These are phyloP conservation scores for Sepiola atlantica DNA, from an alignment of 2,888 invertebrate genomes.

Conservation along the genomic window DNA sequence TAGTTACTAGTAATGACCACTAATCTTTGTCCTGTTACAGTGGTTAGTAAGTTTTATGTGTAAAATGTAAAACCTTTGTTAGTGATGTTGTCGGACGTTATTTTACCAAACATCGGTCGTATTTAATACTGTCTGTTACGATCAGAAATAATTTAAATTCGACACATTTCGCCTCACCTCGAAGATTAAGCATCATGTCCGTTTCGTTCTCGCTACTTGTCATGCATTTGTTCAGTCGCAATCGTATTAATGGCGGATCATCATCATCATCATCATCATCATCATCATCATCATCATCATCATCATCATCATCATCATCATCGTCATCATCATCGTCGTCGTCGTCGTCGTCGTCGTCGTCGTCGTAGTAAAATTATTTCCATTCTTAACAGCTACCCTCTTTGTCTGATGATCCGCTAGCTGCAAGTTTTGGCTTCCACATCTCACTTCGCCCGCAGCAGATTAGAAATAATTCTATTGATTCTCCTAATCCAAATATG, in stretches of 20 bases:
- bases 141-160: neutral
- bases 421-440: neutral
- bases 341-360: neutral
- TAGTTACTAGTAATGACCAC: no score
- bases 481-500: neutral
- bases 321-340: neutral
- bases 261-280: no score
- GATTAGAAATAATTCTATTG: neutral
- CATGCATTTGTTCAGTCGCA: no score
- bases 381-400: neutral
- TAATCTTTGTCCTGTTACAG: no score
- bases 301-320: neutral
- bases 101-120: neutral
- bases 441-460: neutral
- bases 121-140: neutral
- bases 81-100: no score
- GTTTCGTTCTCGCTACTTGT: neutral
- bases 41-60: no score
- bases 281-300: neutral
- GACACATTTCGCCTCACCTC: neutral
- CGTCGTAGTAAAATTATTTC: neutral
- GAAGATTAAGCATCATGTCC: neutral
- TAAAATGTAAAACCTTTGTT: no score
- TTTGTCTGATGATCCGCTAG: neutral
- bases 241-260: no score